phyloP scores from a whole-genome alignment of 2,888 invertebrate genomes.

The Caenorhabditis japonica region DNA sequence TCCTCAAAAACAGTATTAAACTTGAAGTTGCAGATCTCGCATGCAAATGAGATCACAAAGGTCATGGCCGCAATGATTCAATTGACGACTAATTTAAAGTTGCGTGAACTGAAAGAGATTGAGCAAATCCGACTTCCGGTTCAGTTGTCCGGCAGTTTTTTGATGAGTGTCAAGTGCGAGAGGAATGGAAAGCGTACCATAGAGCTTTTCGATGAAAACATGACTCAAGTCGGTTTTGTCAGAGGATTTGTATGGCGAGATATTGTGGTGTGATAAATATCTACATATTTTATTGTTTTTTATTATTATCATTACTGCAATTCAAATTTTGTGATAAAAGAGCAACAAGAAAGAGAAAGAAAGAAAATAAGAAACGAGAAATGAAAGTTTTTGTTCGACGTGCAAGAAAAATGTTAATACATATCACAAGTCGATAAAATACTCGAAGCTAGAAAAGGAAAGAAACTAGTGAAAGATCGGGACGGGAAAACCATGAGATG shows the following conservation, averaged over 20 bases:
- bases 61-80: slow-evolving; percentile 40
- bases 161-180: slow-evolving; percentile 30
- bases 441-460: slow-evolving; percentile 35
- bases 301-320: not conserved
- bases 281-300: not conserved
- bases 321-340: too few species aligned
- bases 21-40: slow-evolving; percentile 18
- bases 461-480: slow-evolving; percentile 40
- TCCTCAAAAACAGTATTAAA: too few species aligned
- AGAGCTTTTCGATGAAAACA: slow-evolving; percentile 46
- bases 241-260: slow-evolving; percentile 45
- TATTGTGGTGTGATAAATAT: slow-evolving; percentile 40
- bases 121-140: slow-evolving; percentile 48
- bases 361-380: not conserved
- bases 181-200: slow-evolving; percentile 24
- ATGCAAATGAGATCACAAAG: slow-evolving; percentile 31
- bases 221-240: slow-evolving; percentile 44
- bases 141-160: slow-evolving; percentile 44
- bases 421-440: slow-evolving; percentile 26
- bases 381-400: slow-evolving; percentile 16
- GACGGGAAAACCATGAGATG: not conserved
- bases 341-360: not conserved
- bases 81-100: slow-evolving; percentile 44
- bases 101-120: slow-evolving; percentile 43
- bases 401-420: slow-evolving; percentile 4